A percentile compares a stretch with the other conserved stretches of the same genome.
phyloP scores from a whole-genome alignment of 2,113 vertebrate species.

The Athene cunicularia region DNA sequence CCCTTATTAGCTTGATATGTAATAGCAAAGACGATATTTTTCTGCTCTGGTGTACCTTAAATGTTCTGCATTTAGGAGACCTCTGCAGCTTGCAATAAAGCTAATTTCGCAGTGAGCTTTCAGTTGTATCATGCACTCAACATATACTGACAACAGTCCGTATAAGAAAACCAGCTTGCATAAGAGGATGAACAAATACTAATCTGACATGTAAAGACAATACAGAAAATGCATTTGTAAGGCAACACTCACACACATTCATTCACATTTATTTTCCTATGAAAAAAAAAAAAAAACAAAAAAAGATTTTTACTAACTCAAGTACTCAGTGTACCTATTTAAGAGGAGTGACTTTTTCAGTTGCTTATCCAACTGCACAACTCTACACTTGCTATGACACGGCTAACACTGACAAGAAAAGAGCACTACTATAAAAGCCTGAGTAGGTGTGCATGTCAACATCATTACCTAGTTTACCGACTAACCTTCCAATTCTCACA shows the following conservation, averaged over 20 bases:
- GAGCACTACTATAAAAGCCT: background rate
- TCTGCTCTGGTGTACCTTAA: background rate
- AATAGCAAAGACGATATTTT: background rate
- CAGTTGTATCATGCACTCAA: background rate
- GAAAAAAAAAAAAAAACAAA: background rate
- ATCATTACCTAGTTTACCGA: constrained; percentile 74
- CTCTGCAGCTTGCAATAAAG: background rate
- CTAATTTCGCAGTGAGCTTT: background rate
- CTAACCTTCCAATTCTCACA: constrained; percentile 52
- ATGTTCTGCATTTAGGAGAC: background rate
- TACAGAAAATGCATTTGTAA: background rate
- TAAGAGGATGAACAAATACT: background rate
- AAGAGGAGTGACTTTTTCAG: background rate
- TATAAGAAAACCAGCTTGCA: background rate
- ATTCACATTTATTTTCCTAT: background rate
- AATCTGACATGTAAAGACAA: background rate
- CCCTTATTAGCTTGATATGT: background rate
- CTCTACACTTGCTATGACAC: background rate
- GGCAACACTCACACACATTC: background rate
- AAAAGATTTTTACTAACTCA: background rate
- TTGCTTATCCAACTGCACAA: background rate
- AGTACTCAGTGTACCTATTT: background rate
- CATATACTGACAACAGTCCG: background rate
- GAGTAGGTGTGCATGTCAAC: constrained; percentile 41
- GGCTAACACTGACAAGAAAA: background rate